These are phyloP conservation scores for Oryzias sinensis DNA, from an alignment of 2,797 vertebrate genomes.

Conservation along the genomic window DNA sequence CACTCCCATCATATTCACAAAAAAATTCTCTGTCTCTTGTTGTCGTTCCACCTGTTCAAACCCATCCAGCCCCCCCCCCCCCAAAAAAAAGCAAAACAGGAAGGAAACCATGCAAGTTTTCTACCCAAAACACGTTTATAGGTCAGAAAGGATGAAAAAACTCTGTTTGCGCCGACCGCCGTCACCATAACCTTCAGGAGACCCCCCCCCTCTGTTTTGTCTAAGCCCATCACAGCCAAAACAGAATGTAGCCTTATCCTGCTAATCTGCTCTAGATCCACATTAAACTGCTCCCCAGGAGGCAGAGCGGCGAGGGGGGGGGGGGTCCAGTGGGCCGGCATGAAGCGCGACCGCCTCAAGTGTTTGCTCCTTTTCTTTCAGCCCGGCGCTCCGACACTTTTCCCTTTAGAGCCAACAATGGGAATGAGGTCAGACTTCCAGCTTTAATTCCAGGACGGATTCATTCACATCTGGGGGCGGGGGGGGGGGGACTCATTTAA, in stretches of 20 bases:
- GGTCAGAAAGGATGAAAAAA: too few relatives aligned
- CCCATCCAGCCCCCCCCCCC: too few relatives aligned
- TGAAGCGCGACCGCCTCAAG: background rate
- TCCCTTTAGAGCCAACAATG: background rate
- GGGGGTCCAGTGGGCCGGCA: slow-evolving; percentile 2
- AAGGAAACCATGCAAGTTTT: too few relatives aligned
- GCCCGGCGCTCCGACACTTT: background rate
- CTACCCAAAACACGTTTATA: too few relatives aligned
- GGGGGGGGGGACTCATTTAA: background rate
- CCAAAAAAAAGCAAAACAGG: too few relatives aligned
- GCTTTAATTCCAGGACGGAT: slow-evolving; percentile 39
- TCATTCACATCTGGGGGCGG: slow-evolving; percentile 17
- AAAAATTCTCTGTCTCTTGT: too few relatives aligned
- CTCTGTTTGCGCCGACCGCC: slow-evolving; percentile 2
- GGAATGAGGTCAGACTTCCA: slow-evolving; percentile 2
- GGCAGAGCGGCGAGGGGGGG: slow-evolving; percentile 8
- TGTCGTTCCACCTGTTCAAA: too few relatives aligned
- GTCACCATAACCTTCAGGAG: slow-evolving; percentile 58
- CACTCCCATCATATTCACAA: slow-evolving; percentile 7
- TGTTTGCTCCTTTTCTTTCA: slow-evolving; percentile 11
- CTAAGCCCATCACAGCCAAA: slow-evolving; percentile 51
- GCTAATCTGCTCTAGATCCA: slow-evolving; percentile 63
- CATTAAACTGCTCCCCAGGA: slow-evolving; percentile 51
- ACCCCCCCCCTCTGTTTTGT: slow-evolving; percentile 35
- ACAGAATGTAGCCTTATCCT: slow-evolving; percentile 48